These are phyloP conservation scores for Adelges cooleyi DNA, from an alignment of 1,140 invertebrate species.

Conservation along the genomic window DNA sequence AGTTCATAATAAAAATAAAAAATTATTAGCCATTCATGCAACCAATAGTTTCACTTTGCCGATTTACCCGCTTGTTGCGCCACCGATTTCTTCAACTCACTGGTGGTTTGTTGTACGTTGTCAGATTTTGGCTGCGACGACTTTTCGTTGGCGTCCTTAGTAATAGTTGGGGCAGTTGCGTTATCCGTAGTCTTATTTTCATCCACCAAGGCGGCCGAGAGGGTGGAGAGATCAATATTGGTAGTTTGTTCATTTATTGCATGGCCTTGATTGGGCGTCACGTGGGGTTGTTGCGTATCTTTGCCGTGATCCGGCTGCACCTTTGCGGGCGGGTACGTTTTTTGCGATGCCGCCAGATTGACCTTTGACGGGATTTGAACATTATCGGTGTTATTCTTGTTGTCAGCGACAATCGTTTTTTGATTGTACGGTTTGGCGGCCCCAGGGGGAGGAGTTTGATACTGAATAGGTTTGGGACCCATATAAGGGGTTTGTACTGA, in stretches of 20 bases:
- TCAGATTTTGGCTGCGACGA: neutral
- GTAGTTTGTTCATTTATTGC: neutral
- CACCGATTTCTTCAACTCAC: no score
- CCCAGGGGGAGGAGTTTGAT: neutral
- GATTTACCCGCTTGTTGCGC: no score
- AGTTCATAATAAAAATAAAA: no score
- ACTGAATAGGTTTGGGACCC: neutral
- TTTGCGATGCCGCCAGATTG: no score
- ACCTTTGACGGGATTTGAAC: neutral
- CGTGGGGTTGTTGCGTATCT: neutral
- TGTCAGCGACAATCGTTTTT: neutral
- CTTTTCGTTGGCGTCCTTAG: neutral
- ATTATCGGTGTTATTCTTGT: neutral
- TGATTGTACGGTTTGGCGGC: neutral
- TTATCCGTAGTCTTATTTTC: neutral
- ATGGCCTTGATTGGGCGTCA: neutral
- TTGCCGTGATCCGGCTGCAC: neutral
- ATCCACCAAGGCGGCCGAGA: neutral
- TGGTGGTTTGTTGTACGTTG: neutral
- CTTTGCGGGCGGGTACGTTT: neutral
- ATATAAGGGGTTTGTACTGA: neutral
- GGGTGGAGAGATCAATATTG: conserved; percentile 2
- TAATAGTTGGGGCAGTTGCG: neutral
- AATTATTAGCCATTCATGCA: no score
- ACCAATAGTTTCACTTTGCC: no score